Base-by-base conservation (phyloP, 35 echinoderm and acorn worm species). In the Holothuria glaberrima region DNA sequence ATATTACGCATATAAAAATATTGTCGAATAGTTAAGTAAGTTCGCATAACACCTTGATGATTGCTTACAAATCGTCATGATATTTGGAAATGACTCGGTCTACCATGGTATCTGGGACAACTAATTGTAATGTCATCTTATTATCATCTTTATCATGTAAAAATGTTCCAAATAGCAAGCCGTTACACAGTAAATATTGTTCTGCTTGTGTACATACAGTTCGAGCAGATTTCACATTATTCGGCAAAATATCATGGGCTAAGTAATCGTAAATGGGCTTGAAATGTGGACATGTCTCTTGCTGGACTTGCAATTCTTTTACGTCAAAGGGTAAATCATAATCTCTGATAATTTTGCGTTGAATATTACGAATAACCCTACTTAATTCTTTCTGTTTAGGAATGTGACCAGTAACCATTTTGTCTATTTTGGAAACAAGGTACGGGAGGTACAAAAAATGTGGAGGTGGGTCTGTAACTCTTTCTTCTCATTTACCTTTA, bases 241-340 rank as follows among this genome's bases (percentile, higher is more conserved):
- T n/a, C n/a, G n/a, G n/a, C n/a, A n/a, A n/a, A n/a, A n/a, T n/a
- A n/a, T n/a, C n/a, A n/a, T n/a, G n/a, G n/a, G n/a, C n/a, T n/a
- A n/a, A n/a, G n/a, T n/a, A n/a, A n/a, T n/a, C n/a, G n/a, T n/a
- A n/a, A n/a, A n/a, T n/a, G n/a, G n/a, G n/a, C n/a, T n/a, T n/a
- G n/a, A n/a, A n/a, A n/a, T n/a, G n/a, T n/a, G n/a, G n/a, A n/a
- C n/a, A n/a, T n/a, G n/a, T n/a, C 28, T 80, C 76, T 29, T 80
- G 76, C 14, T 36, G 44, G 17, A 80, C 21, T 57, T 38, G 76
- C 44, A 57, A 38, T 80, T 57, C 44, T 46, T 50, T 24, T 13
- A 64, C 82, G 19, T 65, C 82, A 62, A 86, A 22, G 16, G 56
- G 82, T 6, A 64, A n/a, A 86, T 87, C 70, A 22, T 87, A 87